Evolutionary conservation across 2,888 invertebrate species (phyloP).

Genomic region (Penaeus monodon): DNA sequence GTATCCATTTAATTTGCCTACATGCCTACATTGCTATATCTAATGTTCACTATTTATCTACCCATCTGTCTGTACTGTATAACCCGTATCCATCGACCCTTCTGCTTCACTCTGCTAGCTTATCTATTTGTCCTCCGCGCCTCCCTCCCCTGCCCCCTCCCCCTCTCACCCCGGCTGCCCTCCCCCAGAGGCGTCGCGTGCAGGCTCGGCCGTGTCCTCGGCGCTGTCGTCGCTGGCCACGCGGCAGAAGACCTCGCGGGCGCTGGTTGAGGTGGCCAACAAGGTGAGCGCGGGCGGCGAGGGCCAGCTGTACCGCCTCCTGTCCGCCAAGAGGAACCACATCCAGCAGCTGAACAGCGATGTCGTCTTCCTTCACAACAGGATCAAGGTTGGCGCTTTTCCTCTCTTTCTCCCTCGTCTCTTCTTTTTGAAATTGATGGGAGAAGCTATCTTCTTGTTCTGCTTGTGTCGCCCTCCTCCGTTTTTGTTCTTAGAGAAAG

Average conservation of each 20-base stretch:
- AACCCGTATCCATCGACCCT: too few species aligned
- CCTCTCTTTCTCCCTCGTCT: conserved; percentile 9
- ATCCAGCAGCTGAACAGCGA: conserved; percentile 62
- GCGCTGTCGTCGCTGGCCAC: conserved; percentile 24
- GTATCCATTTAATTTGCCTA: too few species aligned
- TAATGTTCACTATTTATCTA: too few species aligned
- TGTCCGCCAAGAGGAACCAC: conserved; percentile 65
- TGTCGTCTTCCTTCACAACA: conserved; percentile 51
- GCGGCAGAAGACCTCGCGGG: conserved; percentile 46
- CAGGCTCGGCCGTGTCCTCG: conserved; percentile 34
- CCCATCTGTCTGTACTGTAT: too few species aligned
- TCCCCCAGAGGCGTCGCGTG: conserved; percentile 31
- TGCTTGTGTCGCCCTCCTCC: too few species aligned
- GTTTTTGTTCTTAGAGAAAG: too few species aligned
- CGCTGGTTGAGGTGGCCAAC: conserved; percentile 56
- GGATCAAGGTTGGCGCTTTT: conserved; percentile 55
- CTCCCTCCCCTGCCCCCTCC: too few species aligned
- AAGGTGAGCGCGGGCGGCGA: conserved; percentile 39
- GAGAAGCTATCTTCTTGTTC: too few species aligned
- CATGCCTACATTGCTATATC: too few species aligned
- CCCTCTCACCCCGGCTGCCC: not conserved
- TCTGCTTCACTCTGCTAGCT: too few species aligned
- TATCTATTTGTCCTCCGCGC: too few species aligned
- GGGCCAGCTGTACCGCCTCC: conserved; percentile 61
- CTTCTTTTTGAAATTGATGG: too few species aligned